Base-by-base conservation (phyloP, 2,113 vertebrate species). In the Podocnemis expansa region DNA sequence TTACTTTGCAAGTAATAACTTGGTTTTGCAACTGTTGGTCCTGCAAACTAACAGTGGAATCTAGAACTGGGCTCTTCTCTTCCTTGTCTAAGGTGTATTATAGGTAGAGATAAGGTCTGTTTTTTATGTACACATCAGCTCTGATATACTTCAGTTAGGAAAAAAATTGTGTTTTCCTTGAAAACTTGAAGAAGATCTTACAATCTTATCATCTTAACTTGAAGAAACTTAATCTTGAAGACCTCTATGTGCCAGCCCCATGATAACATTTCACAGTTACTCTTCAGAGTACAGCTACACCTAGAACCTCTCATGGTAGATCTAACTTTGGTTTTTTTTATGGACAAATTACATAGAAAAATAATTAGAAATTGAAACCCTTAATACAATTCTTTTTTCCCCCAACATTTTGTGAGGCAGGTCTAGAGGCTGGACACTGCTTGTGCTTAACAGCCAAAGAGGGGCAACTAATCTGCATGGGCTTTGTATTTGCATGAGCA, bases 321-420 rank as follows among this genome's bases (percentile, higher is more conserved):
- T 96, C 75, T 25, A 78, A 63, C 80, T 93, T 88, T 94, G n/a
- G 47, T 56, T 96, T 95, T 94, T 60, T 55, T 56, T 83, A 63
- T 8, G 52, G 70, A 76, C 31, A 43, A 7, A 4, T 90, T 96
- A 88, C 8, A 34, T 63, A 56, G 92, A 93, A 90, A 94, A 67
- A n/a, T 31, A 63, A 94, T 91, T 45, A 92, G 93, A 95, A 49
- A 83, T 43, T 89, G 79, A 31, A 89, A 88, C 22, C 89, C 82
- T 91, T 90, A 93, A 90, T 94, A 67, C 19, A 38, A 95, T 80
- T 60, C 17, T 96, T 90, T 80, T 95, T 89, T 90, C 79, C 92
- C 88, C 6, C 47, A 47, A 47, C 47, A 47, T 47, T 47, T n/a
- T n/a, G n/a, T n/a, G n/a, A n/a, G n/a, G n/a, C n/a, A n/a, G n/a